Evolutionary conservation across 2,113 vertebrate species (phyloP), one percentile per base, ranked within the genome.

Genomic region (Ammospiza caudacuta): DNA sequence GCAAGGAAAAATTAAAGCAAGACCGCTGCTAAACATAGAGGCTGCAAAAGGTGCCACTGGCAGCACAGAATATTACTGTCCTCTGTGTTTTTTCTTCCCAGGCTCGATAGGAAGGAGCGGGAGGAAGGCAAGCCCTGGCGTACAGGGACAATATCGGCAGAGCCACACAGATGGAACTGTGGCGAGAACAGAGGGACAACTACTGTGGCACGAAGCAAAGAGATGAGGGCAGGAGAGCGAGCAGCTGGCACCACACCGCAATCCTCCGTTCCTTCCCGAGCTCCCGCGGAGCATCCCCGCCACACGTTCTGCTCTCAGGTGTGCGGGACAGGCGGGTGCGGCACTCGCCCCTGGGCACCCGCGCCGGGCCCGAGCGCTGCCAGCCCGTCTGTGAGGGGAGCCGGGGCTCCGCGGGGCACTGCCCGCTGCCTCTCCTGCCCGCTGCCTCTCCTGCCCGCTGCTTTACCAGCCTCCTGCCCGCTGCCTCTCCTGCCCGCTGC

Each of bases 161-260:
- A 27, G n/a, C 46, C 25, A 11, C 12, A 5, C 0, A 7, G 29
- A 15, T 1, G 5, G 2, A 21, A 21, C 23, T 35, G 66, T 0
- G 3, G 12, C 7, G 5, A 69, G 13, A 76, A 33, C 0, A 24
- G 16, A 52, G 27, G 18, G 20, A 41, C 62, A 66, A 4, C 15
- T 5, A 4, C n/a, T 2, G 25, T 1, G 28, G 11, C 1, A 52
- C 3, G 23, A 29, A 22, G n/a, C 8, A 16, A 31, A 8, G 22
- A 16, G 68, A 9, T 0, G 23, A 9, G 47, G 9, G 47, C 66
- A 24, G 41, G 14, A 29, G 31, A 77, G 39, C 22, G 18, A 43
- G 51, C 4, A 61, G 59, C 68, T 22, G 80, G 11, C 63, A 22
- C 11, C 15, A 3, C 41, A 1, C 37, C 1, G 61, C 18, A 17